These are phyloP conservation scores for Apamea monoglypha DNA, from an alignment of 2,888 invertebrate species.

Conservation along the genomic window DNA sequence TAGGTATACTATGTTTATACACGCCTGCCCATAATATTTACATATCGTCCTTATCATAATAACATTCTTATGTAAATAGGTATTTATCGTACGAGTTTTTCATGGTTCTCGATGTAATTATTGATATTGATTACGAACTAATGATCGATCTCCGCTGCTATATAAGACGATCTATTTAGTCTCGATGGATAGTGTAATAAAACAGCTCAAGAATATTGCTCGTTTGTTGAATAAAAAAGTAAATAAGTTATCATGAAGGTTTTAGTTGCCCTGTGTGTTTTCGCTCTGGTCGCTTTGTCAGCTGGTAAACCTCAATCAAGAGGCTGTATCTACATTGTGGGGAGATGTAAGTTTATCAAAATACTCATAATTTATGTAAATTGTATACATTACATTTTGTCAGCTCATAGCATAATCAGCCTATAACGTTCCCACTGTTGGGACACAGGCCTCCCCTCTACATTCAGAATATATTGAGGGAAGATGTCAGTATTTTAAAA, in stretches of 20 bases:
- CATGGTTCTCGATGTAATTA: not conserved
- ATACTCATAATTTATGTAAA: not conserved
- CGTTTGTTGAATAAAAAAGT: constrained; percentile 17
- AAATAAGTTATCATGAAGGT: constrained; percentile 66
- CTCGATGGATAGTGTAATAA: not conserved
- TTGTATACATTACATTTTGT: too few species aligned
- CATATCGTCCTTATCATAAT: not conserved
- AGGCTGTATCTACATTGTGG: constrained; percentile 75
- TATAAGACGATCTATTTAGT: not conserved
- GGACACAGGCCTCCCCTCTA: too few species aligned
- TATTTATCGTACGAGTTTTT: not conserved
- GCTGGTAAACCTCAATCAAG: constrained; percentile 65
- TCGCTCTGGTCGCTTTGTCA: constrained; percentile 63
- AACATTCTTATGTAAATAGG: not conserved
- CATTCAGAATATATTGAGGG: too few species aligned
- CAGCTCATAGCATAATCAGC: too few species aligned
- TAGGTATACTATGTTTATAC: not conserved
- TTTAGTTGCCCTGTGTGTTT: constrained; percentile 55
- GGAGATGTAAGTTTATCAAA: constrained; percentile 74
- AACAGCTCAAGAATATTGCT: not conserved
- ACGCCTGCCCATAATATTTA: not conserved
- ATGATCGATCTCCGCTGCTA: not conserved
- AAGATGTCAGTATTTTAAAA: too few species aligned
- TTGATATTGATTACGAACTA: not conserved
- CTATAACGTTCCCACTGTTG: too few species aligned